phyloP scores from a whole-genome alignment of 2,113 vertebrate genomes.

The Oenanthe melanoleuca region DNA sequence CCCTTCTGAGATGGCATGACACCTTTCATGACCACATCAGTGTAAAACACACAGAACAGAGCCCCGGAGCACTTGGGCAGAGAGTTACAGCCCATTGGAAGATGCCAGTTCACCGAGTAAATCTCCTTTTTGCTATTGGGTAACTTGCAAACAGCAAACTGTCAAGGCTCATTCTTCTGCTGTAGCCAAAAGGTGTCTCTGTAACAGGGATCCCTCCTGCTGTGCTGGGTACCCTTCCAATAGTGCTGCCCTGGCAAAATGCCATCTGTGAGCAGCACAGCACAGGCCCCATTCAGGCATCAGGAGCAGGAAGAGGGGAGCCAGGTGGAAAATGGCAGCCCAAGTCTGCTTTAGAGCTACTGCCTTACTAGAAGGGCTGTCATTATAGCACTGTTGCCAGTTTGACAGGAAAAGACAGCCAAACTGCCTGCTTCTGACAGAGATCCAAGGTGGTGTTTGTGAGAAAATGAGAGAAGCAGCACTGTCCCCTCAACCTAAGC shows the following conservation, averaged over 20 bases:
- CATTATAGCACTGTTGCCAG: neutral
- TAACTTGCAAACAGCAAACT: neutral
- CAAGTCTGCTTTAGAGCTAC: neutral
- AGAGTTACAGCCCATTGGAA: neutral
- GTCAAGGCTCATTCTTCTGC: neutral
- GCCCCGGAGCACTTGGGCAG: neutral
- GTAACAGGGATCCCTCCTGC: neutral
- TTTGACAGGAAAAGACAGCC: neutral
- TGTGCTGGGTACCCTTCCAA: neutral
- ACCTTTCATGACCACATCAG: neutral
- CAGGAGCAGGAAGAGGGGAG: neutral
- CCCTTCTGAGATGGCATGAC: neutral
- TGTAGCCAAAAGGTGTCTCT: neutral
- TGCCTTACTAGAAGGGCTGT: neutral
- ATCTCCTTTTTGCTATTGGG: neutral
- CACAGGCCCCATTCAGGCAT: neutral
- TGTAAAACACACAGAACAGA: neutral
- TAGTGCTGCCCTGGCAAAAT: neutral
- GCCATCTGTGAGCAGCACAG: neutral
- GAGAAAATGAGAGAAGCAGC: neutral
- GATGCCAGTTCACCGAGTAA: neutral
- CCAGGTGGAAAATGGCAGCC: neutral
- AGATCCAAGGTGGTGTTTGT: neutral
- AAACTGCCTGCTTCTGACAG: neutral
- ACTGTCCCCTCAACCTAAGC: neutral